These are phyloP conservation scores for Enteromius paludinosus DNA, from an alignment of 2,797 vertebrate species.

Conservation along the genomic window DNA sequence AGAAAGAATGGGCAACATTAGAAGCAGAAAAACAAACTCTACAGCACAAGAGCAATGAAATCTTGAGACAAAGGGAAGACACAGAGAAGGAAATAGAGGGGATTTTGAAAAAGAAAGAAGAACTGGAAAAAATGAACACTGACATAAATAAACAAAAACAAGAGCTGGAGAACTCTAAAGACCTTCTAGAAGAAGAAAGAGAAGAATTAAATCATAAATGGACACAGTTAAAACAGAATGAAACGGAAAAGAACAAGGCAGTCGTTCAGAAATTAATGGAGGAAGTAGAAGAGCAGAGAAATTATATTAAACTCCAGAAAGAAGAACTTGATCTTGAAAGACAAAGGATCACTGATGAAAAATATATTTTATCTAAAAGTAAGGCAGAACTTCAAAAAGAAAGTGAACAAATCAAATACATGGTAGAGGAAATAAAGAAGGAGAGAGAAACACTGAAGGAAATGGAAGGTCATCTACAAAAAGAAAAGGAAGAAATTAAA, in stretches of 20 bases:
- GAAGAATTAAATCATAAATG: constrained; percentile 1
- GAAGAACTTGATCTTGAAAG: background rate
- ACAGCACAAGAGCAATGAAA: background rate
- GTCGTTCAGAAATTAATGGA: background rate
- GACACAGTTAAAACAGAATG: background rate
- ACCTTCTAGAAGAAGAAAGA: constrained; percentile 28
- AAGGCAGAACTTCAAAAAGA: constrained; percentile 22
- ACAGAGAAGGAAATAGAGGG: background rate
- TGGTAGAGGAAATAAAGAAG: background rate
- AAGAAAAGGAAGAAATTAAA: background rate
- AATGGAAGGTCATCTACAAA: background rate
- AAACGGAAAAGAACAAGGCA: background rate
- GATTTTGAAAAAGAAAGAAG: constrained; percentile 4
- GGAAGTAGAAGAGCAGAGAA: background rate
- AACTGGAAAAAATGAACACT: background rate
- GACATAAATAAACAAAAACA: constrained; percentile 14
- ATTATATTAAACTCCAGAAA: background rate
- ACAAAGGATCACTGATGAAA: background rate
- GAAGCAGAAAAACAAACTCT: constrained; percentile 21
- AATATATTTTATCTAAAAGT: background rate
- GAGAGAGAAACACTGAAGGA: background rate
- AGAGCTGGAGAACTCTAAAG: background rate
- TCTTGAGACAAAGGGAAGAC: background rate
- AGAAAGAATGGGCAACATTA: background rate
- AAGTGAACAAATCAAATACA: background rate